Conservation (phyloP, 2,113 vertebrate species). For the Indri indri region DNA sequence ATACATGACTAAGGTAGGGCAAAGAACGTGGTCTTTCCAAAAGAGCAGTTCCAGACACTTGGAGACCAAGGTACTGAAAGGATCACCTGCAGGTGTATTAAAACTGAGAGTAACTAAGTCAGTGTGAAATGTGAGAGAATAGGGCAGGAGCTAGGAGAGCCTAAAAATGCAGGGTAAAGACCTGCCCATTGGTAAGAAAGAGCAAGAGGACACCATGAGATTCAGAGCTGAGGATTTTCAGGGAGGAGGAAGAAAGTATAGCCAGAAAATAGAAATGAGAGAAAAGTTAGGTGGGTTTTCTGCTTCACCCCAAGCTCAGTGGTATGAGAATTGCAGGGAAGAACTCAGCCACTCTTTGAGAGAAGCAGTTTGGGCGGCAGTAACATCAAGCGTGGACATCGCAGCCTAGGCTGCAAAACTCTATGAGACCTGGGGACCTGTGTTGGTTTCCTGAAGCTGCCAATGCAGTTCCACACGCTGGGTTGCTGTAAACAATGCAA, state of each 20-base stretch:
- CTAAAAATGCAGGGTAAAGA: neutral
- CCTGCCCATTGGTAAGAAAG: too few relatives aligned
- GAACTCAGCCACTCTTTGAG: too few relatives aligned
- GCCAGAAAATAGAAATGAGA: neutral
- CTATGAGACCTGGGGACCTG: neutral
- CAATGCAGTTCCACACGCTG: too few relatives aligned
- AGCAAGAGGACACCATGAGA: neutral
- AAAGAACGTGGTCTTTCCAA: neutral
- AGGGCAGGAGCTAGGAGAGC: neutral
- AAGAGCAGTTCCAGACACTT: neutral
- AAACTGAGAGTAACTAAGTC: neutral
- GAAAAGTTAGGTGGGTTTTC: too few relatives aligned
- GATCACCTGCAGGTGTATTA: accelerated
- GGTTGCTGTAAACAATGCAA: neutral
- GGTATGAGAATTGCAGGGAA: neutral
- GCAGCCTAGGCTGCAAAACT: neutral
- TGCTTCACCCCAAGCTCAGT: too few relatives aligned
- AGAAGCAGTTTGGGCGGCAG: neutral
- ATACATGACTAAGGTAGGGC: accelerated
- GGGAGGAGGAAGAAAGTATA: neutral
- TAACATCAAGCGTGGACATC: too few relatives aligned
- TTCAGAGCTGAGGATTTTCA: neutral
- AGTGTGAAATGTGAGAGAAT: neutral
- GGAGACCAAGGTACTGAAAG: neutral
- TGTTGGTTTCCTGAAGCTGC: neutral